A percentile compares a stretch with the other conserved stretches of the same genome.
phyloP scores from a whole-genome alignment of 2,797 vertebrate genomes.

The Semaprochilodus insignis region DNA sequence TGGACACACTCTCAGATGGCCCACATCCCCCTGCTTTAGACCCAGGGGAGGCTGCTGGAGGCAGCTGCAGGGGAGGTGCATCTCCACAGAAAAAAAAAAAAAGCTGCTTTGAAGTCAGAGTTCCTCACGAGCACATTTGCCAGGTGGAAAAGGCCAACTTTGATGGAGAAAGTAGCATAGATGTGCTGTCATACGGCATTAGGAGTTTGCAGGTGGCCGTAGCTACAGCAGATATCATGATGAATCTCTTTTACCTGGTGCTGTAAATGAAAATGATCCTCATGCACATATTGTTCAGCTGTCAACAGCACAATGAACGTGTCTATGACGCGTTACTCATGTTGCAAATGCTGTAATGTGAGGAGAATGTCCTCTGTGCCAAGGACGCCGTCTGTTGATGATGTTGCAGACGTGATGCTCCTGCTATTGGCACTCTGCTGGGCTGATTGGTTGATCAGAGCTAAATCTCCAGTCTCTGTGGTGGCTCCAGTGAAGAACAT shows the following conservation, averaged over 20 bases:
- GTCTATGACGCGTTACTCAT: neutral
- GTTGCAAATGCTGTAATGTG: slow-evolving; percentile 3
- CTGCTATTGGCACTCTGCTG: slow-evolving; percentile 16
- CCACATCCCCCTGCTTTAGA: neutral
- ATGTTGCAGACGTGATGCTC: slow-evolving; percentile 5
- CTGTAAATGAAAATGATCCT: slow-evolving; percentile 10
- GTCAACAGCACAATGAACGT: neutral
- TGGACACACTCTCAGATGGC: slow-evolving; percentile 8
- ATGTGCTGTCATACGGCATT: neutral
- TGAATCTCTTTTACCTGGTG: neutral
- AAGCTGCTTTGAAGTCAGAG: slow-evolving; percentile 50
- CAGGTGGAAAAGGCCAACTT: slow-evolving; percentile 35
- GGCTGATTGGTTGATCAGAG: slow-evolving; percentile 24
- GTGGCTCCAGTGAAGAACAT: neutral
- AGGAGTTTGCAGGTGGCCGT: neutral
- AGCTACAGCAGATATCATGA: neutral
- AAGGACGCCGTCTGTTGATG: slow-evolving; percentile 33
- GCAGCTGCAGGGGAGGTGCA: slow-evolving; percentile 7
- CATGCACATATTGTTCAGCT: slow-evolving; percentile 4
- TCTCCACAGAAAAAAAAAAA: neutral
- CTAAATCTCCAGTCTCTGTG: slow-evolving; percentile 12
- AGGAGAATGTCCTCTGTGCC: slow-evolving; percentile 17
- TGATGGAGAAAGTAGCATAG: neutral
- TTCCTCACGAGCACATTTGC: slow-evolving; percentile 35
- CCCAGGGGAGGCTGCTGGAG: slow-evolving; percentile 13